Conservation (phyloP, 2,797 vertebrate species). For the Trematomus bernacchii region DNA sequence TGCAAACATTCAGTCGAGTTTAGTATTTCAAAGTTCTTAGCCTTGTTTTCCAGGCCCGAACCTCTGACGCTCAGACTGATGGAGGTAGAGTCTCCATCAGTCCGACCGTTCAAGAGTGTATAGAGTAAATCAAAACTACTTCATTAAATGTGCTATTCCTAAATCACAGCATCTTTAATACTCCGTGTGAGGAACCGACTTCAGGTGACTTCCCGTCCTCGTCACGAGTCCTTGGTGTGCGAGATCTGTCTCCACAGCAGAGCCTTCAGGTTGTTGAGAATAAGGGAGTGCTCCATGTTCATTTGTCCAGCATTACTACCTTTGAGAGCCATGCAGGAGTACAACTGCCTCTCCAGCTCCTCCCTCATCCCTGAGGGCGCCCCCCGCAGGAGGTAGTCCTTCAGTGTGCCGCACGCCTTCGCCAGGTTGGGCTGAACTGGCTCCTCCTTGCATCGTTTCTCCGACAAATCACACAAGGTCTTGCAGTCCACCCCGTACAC, state of each 20-base stretch:
- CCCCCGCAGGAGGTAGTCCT: conserved; percentile 95
- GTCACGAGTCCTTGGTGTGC: conserved; percentile 96
- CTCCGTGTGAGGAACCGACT: not conserved
- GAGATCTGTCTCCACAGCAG: conserved; percentile 99
- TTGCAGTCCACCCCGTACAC: conserved; percentile 92
- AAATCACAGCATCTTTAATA: conserved; percentile 60
- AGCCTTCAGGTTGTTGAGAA: conserved; percentile 98
- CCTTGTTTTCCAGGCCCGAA: conserved; percentile 1
- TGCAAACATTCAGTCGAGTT: conserved; percentile 43
- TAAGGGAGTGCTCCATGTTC: conserved; percentile 99
- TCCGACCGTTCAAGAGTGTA: conserved; percentile 19
- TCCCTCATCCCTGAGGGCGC: conserved; percentile 91
- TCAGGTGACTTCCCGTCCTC: not conserved
- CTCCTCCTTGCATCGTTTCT: conserved; percentile 91
- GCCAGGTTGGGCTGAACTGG: conserved; percentile 94
- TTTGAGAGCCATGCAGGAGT: conserved; percentile 95
- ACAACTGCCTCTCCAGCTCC: conserved; percentile 96
- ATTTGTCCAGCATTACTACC: conserved; percentile 93
- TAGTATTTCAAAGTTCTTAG: not conserved
- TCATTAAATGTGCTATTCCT: conserved; percentile 43
- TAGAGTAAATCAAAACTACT: conserved; percentile 38
- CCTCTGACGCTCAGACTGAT: not conserved
- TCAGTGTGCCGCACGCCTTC: conserved; percentile 94
- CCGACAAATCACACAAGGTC: conserved; percentile 90
- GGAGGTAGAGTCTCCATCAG: conserved; percentile 45